These are phyloP conservation scores for Brachylomia viminalis DNA, from an alignment of 2,888 invertebrate genomes.

Conservation along the genomic window DNA sequence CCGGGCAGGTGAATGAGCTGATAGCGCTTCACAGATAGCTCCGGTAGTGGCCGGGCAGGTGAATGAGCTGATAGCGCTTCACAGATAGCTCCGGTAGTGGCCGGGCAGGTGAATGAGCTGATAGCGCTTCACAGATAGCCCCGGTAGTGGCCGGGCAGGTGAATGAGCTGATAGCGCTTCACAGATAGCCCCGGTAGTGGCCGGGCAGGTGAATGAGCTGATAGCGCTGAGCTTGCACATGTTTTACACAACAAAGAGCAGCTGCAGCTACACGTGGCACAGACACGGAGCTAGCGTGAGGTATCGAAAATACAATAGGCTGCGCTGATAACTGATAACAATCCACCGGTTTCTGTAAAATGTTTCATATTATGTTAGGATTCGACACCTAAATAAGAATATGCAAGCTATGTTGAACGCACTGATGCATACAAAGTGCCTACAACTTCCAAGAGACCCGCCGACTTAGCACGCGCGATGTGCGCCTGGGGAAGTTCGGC, in stretches of 20 bases:
- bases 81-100: too few relatives aligned
- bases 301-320: too few relatives aligned
- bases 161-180: conserved; percentile 24
- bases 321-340: not conserved
- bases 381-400: not conserved
- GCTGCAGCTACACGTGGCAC: conserved; percentile 16
- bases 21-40: too few relatives aligned
- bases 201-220: conserved; percentile 46
- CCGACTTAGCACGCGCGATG: not conserved
- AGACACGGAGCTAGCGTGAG: too few relatives aligned
- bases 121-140: conserved; percentile 18
- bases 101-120: too few relatives aligned
- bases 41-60: too few relatives aligned
- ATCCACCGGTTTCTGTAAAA: too few relatives aligned
- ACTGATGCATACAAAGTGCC: not conserved
- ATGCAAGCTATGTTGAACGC: not conserved
- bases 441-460: not conserved
- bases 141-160: conserved; percentile 18
- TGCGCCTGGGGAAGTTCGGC: not conserved
- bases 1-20: too few relatives aligned
- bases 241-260: not conserved
- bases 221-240: conserved; percentile 13
- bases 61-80: too few relatives aligned
- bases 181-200: conserved; percentile 15
- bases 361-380: not conserved